Conservation (phyloP, 2,113 vertebrate genomes). For the Pachycephala philippinensis region DNA sequence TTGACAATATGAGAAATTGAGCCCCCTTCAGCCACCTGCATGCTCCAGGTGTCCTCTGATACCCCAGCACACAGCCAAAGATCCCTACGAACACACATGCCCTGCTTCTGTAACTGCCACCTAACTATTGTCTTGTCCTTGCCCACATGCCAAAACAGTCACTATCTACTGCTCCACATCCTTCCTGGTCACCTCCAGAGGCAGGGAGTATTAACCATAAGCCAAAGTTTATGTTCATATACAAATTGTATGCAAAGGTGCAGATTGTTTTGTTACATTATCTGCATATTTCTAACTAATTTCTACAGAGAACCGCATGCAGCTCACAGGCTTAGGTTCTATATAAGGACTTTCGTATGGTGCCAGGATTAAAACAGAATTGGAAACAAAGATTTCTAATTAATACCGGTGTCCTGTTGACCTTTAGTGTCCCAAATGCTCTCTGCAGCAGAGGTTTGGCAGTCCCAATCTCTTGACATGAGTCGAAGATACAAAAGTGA, state of each 20-base stretch:
- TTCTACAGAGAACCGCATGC: neutral
- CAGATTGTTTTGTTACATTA: neutral
- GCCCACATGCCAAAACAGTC: neutral
- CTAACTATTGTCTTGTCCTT: neutral
- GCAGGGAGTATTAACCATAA: neutral
- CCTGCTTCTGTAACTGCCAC: neutral
- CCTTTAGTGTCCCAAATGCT: neutral
- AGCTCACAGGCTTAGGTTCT: neutral
- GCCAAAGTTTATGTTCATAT: neutral
- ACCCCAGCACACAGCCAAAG: neutral
- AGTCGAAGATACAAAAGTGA: neutral
- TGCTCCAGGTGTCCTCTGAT: neutral
- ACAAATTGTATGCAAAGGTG: slow-evolving; percentile 8
- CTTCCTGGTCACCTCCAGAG: neutral
- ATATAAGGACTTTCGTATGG: neutral
- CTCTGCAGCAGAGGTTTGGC: neutral
- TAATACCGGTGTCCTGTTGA: neutral
- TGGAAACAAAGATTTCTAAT: neutral
- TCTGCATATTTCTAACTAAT: neutral
- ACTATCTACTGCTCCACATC: neutral
- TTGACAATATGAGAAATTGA: neutral
- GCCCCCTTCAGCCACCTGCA: neutral
- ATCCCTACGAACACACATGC: neutral
- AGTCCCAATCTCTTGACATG: neutral
- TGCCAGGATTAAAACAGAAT: neutral